Conservation (phyloP, 2,113 vertebrate genomes). For the Austrofundulus limnaeus region DNA sequence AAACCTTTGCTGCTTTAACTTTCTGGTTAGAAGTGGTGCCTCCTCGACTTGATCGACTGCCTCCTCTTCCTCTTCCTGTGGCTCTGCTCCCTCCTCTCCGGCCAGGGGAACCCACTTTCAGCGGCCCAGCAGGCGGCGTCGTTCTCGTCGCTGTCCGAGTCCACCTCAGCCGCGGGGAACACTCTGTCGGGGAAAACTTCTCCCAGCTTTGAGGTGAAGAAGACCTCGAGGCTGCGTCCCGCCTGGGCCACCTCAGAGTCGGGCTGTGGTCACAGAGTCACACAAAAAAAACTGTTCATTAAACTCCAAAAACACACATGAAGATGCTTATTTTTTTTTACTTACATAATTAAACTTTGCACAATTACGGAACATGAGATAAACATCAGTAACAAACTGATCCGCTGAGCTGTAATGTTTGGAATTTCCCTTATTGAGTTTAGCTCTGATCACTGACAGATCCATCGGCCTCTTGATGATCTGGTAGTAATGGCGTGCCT, state of each 20-base stretch:
- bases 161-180: slow-evolving; percentile 82
- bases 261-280: slow-evolving; percentile 74
- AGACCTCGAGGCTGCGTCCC: slow-evolving; percentile 87
- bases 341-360: slow-evolving; percentile 98
- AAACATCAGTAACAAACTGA: slow-evolving; percentile 91
- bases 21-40: slow-evolving; percentile 69
- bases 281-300: not conserved
- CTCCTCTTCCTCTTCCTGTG: slow-evolving; percentile 93
- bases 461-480: slow-evolving; percentile 99
- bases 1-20: slow-evolving; percentile 8
- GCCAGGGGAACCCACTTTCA: slow-evolving; percentile 85
- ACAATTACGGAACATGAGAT: slow-evolving; percentile 97
- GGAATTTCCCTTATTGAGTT: slow-evolving; percentile 84
- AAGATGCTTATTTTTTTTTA: slow-evolving; percentile 35
- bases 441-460: slow-evolving; percentile 89
- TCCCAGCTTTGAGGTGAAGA: slow-evolving; percentile 87
- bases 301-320: not conserved
- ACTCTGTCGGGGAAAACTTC: slow-evolving; percentile 85
- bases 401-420: slow-evolving; percentile 85
- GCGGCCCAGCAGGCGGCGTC: slow-evolving; percentile 78
- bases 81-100: slow-evolving; percentile 84
- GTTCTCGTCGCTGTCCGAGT: slow-evolving; percentile 90
- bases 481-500: slow-evolving; percentile 98
- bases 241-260: slow-evolving; percentile 98
- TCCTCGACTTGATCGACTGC: slow-evolving; percentile 82